Conservation (phyloP, 2,888 invertebrate genomes). For the Drosophila villosipedis region DNA sequence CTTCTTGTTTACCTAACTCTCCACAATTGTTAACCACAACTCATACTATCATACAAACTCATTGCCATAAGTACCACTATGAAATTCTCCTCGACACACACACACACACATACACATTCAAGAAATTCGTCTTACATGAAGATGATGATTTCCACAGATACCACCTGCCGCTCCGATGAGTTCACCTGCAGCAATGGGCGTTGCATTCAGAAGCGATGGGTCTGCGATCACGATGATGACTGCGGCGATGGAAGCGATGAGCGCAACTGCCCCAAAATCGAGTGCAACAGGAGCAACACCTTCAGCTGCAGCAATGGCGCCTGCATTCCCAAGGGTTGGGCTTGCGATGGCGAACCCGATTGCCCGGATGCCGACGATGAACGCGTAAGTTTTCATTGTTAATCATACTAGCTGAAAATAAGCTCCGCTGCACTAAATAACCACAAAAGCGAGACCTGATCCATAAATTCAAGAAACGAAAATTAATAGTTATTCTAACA, state of each 20-base stretch:
- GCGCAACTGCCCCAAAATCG: conserved; percentile 89
- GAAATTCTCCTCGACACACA: conserved; percentile 39
- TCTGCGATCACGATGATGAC: conserved; percentile 94
- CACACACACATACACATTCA: neutral
- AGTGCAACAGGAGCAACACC: conserved; percentile 89
- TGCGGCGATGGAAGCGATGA: conserved; percentile 95
- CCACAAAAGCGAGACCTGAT: neutral
- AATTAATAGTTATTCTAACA: neutral
- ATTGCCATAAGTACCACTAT: conserved; percentile 20
- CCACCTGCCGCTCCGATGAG: conserved; percentile 95
- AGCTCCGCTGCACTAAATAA: neutral
- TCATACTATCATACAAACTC: conserved; percentile 41
- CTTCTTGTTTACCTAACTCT: conserved; percentile 38
- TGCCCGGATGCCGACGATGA: conserved; percentile 95
- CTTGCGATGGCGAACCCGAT: conserved; percentile 95
- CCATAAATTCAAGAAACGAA: neutral
- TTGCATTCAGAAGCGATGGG: conserved; percentile 94
- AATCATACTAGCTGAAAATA: conserved; percentile 4
- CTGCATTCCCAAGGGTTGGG: conserved; percentile 93
- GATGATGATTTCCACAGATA: conserved; percentile 87
- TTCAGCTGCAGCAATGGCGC: conserved; percentile 91
- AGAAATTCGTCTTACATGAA: conserved; percentile 13
- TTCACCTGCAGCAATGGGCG: conserved; percentile 96
- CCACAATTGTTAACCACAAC: conserved; percentile 44
- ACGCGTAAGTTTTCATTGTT: conserved; percentile 85